Base-by-base conservation (phyloP, 2,888 invertebrate species). In the Caenorhabditis sp. region DNA sequence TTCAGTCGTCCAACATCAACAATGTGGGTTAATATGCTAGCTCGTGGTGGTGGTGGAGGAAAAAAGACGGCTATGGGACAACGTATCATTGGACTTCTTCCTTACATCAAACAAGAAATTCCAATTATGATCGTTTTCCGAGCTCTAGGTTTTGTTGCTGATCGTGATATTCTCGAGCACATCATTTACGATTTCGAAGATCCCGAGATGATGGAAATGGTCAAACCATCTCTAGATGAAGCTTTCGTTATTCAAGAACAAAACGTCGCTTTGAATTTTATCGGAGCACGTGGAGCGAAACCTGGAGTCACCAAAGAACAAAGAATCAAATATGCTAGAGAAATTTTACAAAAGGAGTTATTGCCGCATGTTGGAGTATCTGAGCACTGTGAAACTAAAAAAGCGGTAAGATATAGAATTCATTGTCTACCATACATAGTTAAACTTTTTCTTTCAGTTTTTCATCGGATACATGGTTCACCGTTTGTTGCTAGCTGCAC, bases 131-230 rank as follows among this genome's bases (percentile, higher is more conserved):
- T 99, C 88, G 97, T 99, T 1, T 99, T 99, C 89, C 92, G 97
- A 88, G 99, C 97, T n/a, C 90, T 96, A 70, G 97, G 99, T 43
- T 99, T 99, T 90, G 99, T 99, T 54, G 97, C 99, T 10, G 99
- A 99, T 90, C 92, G 99, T 87, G 99, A 99, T 90, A 99, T 99
- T 86, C 91, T 99, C 25, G 99, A 99, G 88, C 99, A 99, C 87
- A 99, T 99, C 76, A 99, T 99, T 86, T 99, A 99, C 89, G 99
- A 99, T 88, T 99, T 99, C 90, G 97, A 99, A 89, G 99, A 99
- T 90, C 97, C 96, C 8, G 99, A 99, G 91, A 97, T 99, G 97
- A 99, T 99, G 97, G 99, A 99, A 91, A 97, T 99, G 97, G 97
- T 96, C 0, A 99, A 99, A 89, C 99, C 99, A 0, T 97, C 97